Percentiles rank a stretch among this genome's conserved stretches.
Evolutionary conservation across 2,113 vertebrate species (phyloP).

Genomic region (Gallinago undulata): DNA sequence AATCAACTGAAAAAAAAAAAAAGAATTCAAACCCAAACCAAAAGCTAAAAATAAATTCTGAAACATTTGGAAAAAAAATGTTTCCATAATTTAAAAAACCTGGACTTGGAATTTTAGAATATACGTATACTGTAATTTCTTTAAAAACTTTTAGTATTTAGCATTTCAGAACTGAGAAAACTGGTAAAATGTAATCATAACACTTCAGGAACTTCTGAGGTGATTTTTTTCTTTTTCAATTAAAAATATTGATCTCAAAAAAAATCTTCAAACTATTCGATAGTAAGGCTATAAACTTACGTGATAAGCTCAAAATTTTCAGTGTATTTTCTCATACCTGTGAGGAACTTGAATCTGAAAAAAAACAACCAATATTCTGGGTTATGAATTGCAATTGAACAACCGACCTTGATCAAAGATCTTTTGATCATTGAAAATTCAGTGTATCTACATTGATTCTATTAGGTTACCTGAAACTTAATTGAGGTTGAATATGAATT

Average conservation of each 20-base stretch:
- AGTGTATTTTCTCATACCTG: not conserved
- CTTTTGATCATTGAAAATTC: slow-evolving; percentile 35
- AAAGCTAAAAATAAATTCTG: not conserved
- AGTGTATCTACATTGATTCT: not conserved
- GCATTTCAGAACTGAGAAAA: not conserved
- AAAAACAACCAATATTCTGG: not conserved
- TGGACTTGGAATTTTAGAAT: not conserved
- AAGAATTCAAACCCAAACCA: not conserved
- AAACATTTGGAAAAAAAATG: not conserved
- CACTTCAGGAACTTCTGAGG: not conserved
- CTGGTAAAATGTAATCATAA: not conserved
- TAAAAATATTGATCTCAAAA: not conserved
- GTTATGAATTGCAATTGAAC: not conserved
- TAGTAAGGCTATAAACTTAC: not conserved
- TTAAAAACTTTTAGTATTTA: not conserved
- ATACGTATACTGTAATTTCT: not conserved
- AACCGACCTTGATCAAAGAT: not conserved
- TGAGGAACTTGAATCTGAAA: not conserved
- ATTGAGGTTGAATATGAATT: not conserved
- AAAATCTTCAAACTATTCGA: not conserved
- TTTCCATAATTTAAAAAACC: not conserved
- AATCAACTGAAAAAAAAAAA: not conserved
- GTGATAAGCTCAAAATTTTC: not conserved
- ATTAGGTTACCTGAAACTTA: slow-evolving; percentile 1
- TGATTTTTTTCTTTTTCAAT: not conserved